Conservation (phyloP, 2,888 invertebrate genomes). For the Ectemnius cavifrons region DNA sequence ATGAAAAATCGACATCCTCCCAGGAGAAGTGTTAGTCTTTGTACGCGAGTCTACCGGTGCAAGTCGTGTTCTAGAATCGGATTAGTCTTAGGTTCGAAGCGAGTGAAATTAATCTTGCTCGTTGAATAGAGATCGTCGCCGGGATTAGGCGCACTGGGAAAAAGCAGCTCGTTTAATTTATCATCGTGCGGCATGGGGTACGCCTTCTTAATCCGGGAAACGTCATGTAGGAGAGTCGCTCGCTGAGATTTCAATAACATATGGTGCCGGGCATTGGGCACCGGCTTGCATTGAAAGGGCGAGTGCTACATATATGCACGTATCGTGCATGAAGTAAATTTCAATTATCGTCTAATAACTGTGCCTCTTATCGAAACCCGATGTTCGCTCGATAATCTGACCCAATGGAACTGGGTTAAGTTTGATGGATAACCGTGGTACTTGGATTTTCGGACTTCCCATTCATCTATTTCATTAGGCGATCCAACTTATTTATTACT, state of each 20-base stretch:
- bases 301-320: neutral
- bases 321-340: constrained; percentile 11
- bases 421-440: neutral
- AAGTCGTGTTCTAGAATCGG: no score
- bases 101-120: constrained; percentile 3
- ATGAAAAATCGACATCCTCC: neutral
- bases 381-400: constrained; percentile 19
- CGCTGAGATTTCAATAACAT: neutral
- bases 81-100: constrained; percentile 1
- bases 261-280: neutral
- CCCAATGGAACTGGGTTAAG: constrained; percentile 19
- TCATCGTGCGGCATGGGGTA: no score
- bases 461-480: no score
- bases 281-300: constrained; percentile 16
- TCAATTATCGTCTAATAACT: constrained; percentile 23
- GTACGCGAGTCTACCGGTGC: no score
- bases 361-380: constrained; percentile 30
- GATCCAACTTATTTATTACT: no score
- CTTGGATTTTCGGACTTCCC: neutral
- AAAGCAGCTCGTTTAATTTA: no score
- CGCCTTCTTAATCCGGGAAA: no score
- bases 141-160: no score
- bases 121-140: no score
- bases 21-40: no score
- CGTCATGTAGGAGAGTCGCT: no score